A percentile compares a stretch with the other conserved stretches of the same genome.
Conservation (phyloP, 2,113 vertebrate genomes). For the Hemichromis elongatus region DNA sequence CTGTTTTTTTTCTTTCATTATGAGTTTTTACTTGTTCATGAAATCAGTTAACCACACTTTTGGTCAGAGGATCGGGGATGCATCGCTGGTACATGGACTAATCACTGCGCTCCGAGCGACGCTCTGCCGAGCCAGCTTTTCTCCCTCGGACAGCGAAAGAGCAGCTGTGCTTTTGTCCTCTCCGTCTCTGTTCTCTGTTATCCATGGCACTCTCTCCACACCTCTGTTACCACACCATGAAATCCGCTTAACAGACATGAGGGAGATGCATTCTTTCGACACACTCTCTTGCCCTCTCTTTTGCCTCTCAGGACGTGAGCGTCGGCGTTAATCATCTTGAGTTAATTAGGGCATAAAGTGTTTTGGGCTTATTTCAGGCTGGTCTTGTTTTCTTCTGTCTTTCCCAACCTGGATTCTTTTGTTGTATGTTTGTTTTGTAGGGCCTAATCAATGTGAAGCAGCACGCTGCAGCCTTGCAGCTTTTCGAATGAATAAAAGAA, state of each 20-base stretch:
- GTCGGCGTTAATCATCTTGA: background rate
- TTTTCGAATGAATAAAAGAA: background rate
- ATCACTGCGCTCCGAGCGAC: conserved; percentile 7
- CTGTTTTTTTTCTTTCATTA: background rate
- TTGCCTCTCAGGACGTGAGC: background rate
- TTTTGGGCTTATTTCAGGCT: background rate
- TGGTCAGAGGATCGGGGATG: background rate
- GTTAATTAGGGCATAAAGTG: background rate
- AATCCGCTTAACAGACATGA: conserved; percentile 64
- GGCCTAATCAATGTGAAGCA: background rate
- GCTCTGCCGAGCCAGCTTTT: conserved; percentile 37
- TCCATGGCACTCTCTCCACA: conserved; percentile 1
- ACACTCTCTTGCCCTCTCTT: conserved; percentile 2
- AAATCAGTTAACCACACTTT: background rate
- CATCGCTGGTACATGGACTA: background rate
- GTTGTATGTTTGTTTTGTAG: background rate
- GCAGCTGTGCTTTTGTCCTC: conserved; percentile 74
- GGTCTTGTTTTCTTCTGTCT: background rate
- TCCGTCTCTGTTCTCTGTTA: conserved; percentile 7
- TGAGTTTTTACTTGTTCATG: background rate
- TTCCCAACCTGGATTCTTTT: background rate
- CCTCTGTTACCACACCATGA: conserved; percentile 59
- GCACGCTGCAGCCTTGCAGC: background rate
- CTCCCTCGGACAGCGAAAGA: conserved; percentile 33
- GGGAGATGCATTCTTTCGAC: conserved; percentile 6